Evolutionary conservation across 2,888 invertebrate genomes (phyloP).

Genomic region (Lordiphosa fenestrarum): DNA sequence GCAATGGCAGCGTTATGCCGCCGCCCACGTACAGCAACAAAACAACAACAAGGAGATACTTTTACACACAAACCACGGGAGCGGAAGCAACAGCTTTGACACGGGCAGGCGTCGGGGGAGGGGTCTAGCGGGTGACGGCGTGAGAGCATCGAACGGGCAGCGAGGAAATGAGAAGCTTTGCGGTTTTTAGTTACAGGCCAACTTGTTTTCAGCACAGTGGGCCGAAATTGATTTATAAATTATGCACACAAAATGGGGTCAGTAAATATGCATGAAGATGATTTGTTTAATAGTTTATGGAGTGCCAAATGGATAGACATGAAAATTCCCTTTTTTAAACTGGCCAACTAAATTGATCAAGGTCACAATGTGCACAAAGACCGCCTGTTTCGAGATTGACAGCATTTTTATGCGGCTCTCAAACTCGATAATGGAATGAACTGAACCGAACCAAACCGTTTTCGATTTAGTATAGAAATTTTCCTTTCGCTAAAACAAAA

Average conservation of each 20-base stretch:
- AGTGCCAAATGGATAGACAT: background rate
- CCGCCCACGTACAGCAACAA: slow-evolving; percentile 60
- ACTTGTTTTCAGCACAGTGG: slow-evolving; percentile 58
- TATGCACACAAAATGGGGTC: too few species aligned
- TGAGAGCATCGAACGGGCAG: slow-evolving; percentile 19
- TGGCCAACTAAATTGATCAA: too few species aligned
- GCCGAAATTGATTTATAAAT: too few species aligned
- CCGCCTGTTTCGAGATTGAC: too few species aligned
- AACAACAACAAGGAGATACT: slow-evolving; percentile 49
- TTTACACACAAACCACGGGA: slow-evolving; percentile 55
- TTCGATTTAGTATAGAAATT: too few species aligned
- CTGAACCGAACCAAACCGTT: too few species aligned
- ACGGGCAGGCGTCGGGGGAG: slow-evolving; percentile 21
- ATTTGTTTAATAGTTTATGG: background rate
- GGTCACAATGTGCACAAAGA: too few species aligned
- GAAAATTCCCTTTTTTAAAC: background rate
- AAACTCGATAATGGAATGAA: too few species aligned
- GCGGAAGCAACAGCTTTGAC: slow-evolving; percentile 68
- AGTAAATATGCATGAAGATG: too few species aligned
- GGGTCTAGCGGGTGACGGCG: slow-evolving; percentile 2
- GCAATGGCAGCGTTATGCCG: slow-evolving; percentile 27
- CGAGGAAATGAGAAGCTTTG: slow-evolving; percentile 57
- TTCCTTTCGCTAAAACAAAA: too few species aligned
- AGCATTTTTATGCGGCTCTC: too few species aligned
- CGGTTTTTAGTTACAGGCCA: slow-evolving; percentile 70